phyloP scores from a whole-genome alignment of 1,140 invertebrate genomes.

The Scaptodrosophila lebanonensis region DNA sequence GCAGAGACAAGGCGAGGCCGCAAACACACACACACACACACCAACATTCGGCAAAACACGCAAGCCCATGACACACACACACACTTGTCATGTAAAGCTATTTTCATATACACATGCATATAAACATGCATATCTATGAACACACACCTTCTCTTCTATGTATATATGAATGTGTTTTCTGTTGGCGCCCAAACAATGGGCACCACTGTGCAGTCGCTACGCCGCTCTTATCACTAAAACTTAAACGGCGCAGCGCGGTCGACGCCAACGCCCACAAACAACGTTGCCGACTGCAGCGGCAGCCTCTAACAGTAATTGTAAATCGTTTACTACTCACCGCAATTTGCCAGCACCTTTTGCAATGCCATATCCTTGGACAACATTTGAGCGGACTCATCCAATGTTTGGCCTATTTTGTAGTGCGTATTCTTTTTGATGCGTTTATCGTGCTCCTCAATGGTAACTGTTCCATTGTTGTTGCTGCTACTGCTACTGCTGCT shows the following conservation, averaged over 20 bases:
- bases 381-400: slow-evolving; percentile 80
- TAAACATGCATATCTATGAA: slow-evolving; percentile 20
- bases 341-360: slow-evolving; percentile 80
- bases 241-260: slow-evolving; percentile 4
- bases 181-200: no score
- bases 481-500: slow-evolving; percentile 38
- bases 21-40: slow-evolving; percentile 32
- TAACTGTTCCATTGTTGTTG: slow-evolving; percentile 62
- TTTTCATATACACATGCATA: slow-evolving; percentile 36
- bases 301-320: no score
- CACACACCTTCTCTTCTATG: slow-evolving; percentile 3
- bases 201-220: slow-evolving; percentile 26
- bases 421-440: slow-evolving; percentile 81
- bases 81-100: no score
- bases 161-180: no score
- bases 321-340: slow-evolving; percentile 79
- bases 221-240: slow-evolving; percentile 21
- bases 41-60: slow-evolving; percentile 33
- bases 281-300: no score
- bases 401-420: slow-evolving; percentile 79
- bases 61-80: slow-evolving; percentile 68
- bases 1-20: slow-evolving; percentile 69
- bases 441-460: slow-evolving; percentile 85
- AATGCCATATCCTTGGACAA: slow-evolving; percentile 79
- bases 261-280: slow-evolving; percentile 9